Percentiles rank a stretch among this genome's conserved stretches.
phyloP scores from a whole-genome alignment of 2,113 vertebrate genomes.

The Loxodonta africana region DNA sequence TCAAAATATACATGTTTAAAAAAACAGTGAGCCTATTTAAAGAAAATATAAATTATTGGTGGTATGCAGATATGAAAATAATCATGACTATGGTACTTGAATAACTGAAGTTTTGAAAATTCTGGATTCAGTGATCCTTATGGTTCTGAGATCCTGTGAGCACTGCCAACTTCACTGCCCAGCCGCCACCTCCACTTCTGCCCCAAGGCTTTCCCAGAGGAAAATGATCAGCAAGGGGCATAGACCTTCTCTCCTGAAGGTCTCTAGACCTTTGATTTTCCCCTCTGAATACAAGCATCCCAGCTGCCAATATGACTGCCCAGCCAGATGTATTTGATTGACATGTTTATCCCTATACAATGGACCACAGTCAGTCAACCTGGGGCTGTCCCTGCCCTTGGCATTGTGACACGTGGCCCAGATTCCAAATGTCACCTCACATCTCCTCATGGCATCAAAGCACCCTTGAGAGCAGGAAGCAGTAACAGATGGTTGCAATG shows the following conservation, averaged over 20 bases:
- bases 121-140: not conserved
- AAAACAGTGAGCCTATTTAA: slow-evolving; percentile 1
- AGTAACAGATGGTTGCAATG: slow-evolving; percentile 80
- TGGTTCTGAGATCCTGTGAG: not conserved
- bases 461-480: slow-evolving; percentile 69
- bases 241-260: not conserved
- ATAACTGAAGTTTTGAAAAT: not conserved
- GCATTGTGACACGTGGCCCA: slow-evolving; percentile 46
- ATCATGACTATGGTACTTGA: not conserved
- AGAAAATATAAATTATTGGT: slow-evolving; percentile 32
- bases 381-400: slow-evolving; percentile 59
- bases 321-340: slow-evolving; percentile 65
- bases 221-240: not conserved
- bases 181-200: not conserved
- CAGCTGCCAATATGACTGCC: not conserved
- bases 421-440: slow-evolving; percentile 79
- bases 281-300: not conserved
- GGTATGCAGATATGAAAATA: not conserved
- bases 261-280: not conserved
- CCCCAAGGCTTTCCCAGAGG: not conserved
- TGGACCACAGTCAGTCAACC: slow-evolving; percentile 1
- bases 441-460: slow-evolving; percentile 74
- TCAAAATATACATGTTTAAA: not conserved
- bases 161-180: not conserved
- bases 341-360: slow-evolving; percentile 28